Evolutionary conservation across 2,888 invertebrate genomes (phyloP).

Genomic region (Fragum fragum): DNA sequence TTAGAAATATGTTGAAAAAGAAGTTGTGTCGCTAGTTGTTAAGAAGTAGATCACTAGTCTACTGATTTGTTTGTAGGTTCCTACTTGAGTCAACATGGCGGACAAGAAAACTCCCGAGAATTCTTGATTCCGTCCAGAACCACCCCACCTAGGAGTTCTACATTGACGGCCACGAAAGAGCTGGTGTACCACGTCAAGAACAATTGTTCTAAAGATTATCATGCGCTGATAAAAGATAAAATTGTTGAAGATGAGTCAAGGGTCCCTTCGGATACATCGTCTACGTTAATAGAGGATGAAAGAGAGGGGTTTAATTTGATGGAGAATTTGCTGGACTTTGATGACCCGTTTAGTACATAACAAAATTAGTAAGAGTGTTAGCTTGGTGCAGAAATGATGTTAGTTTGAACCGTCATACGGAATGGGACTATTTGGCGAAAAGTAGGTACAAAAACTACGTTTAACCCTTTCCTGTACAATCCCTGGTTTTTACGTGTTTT

Average conservation of each 20-base stretch:
- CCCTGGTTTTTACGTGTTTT: no score
- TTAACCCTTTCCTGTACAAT: no score
- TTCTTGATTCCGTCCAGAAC: constrained; percentile 9
- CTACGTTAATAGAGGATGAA: background rate
- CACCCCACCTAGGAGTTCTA: background rate
- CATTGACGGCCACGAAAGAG: background rate
- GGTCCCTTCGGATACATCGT: background rate
- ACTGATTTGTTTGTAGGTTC: background rate
- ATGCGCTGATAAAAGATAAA: background rate
- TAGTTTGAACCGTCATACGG: no score
- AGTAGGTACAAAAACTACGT: no score
- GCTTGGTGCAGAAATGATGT: no score
- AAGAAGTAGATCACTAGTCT: no score
- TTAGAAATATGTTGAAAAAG: no score
- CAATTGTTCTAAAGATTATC: background rate
- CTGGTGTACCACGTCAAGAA: background rate
- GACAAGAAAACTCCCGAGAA: background rate
- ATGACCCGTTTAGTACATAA: background rate
- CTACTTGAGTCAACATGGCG: background rate
- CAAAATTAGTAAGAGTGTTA: no score
- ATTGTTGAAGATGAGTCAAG: background rate
- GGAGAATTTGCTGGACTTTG: background rate
- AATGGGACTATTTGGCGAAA: no score
- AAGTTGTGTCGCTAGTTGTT: no score
- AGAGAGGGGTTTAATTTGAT: background rate